Percentiles rank a stretch among this genome's conserved stretches.
These are phyloP conservation scores for Andrena minutula DNA, from an alignment of 2,888 invertebrate genomes.

Conservation along the genomic window DNA sequence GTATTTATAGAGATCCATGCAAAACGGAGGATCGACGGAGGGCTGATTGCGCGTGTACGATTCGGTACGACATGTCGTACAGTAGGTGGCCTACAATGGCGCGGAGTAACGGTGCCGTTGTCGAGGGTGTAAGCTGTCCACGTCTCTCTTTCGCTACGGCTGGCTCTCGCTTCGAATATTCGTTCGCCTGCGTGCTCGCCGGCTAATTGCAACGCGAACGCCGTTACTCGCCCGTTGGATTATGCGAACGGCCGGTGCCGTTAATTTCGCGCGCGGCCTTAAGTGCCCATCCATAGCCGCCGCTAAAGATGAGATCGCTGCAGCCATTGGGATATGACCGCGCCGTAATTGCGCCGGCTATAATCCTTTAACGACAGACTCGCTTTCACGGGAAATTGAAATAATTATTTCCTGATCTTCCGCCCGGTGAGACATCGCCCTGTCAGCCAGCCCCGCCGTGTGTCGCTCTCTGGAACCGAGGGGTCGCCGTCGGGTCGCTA, in stretches of 20 bases:
- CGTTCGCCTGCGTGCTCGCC: constrained; percentile 76
- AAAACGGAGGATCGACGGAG: constrained; percentile 36
- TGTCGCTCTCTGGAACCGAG: not conserved
- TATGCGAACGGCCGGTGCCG: constrained; percentile 77
- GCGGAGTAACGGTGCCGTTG: constrained; percentile 74
- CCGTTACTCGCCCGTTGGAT: constrained; percentile 78
- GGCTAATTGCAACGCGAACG: constrained; percentile 81
- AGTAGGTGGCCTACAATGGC: constrained; percentile 70
- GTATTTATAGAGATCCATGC: constrained; percentile 49
- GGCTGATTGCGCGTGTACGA: constrained; percentile 58
- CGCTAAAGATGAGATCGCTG: constrained; percentile 63
- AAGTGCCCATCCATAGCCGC: constrained; percentile 58
- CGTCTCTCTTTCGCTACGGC: constrained; percentile 49
- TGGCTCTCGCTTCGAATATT: constrained; percentile 68
- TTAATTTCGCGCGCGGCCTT: constrained; percentile 76
- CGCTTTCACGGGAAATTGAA: constrained; percentile 8
- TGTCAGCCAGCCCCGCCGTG: not conserved
- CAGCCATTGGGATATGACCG: constrained; percentile 18
- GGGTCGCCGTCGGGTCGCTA: not conserved
- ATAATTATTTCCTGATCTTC: constrained; percentile 13
- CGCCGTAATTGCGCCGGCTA: constrained; percentile 18
- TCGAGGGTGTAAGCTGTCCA: constrained; percentile 66
- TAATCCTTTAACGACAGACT: constrained; percentile 26
- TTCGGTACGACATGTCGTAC: constrained; percentile 68
- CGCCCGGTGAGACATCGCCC: not conserved